Percentiles rank a stretch among this genome's conserved stretches.
Conservation (phyloP, 2,888 invertebrate species). For the Nowickia ferox region DNA sequence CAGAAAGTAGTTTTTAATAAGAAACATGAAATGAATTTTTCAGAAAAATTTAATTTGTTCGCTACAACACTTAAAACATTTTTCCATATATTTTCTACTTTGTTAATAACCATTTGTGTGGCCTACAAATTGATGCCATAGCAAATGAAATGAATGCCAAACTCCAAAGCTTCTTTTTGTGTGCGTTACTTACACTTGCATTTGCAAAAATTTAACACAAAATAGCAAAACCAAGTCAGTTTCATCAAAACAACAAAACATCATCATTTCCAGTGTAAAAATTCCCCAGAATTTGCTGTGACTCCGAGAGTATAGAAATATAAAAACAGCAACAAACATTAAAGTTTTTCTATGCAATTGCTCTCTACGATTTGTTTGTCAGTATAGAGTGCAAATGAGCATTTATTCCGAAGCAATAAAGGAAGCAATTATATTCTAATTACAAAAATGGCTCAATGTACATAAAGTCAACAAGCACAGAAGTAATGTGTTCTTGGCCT, state of each 20-base stretch:
- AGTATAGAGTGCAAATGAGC: not conserved
- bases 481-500: not conserved
- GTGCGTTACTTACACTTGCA: conserved; percentile 13
- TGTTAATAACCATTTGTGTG: not conserved
- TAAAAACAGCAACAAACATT: not conserved
- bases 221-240: conserved; percentile 22
- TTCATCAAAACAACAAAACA: not conserved
- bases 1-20: conserved; percentile 36
- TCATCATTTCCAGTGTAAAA: not conserved
- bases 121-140: not conserved
- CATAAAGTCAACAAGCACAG: not conserved
- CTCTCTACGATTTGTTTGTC: not conserved
- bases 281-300: too few relatives aligned
- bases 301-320: not conserved
- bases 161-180: not conserved
- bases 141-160: not conserved
- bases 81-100: not conserved
- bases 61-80: conserved; percentile 13
- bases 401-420: not conserved
- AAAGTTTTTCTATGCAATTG: not conserved
- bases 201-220: conserved; percentile 10
- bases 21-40: not conserved
- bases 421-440: conserved; percentile 43
- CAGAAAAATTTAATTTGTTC: conserved; percentile 3
- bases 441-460: conserved; percentile 33